A percentile compares a stretch with the other conserved stretches of the same genome.
These are phyloP conservation scores for Coelogynopora nodosa DNA, from an alignment of 2,888 invertebrate genomes.

Conservation along the genomic window DNA sequence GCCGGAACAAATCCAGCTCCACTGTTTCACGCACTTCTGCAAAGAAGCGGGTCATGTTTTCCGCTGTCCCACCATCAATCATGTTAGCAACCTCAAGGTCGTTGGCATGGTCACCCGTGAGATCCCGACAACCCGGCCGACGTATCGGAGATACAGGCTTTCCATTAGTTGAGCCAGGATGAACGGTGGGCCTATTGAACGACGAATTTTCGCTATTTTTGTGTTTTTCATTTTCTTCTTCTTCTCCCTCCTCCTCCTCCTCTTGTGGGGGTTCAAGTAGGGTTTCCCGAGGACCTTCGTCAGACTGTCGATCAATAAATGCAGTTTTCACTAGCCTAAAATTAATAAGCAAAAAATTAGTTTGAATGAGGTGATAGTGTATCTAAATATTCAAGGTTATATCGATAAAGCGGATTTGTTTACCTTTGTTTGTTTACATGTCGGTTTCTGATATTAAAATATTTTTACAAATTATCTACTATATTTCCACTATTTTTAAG, in stretches of 20 bases:
- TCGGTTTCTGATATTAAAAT: too few relatives aligned
- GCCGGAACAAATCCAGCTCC: neutral
- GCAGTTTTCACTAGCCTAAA: neutral
- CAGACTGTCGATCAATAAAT: neutral
- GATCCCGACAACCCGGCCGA: neutral
- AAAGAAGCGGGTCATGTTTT: neutral
- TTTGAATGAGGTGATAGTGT: too few relatives aligned
- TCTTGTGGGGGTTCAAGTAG: neutral
- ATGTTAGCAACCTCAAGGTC: neutral
- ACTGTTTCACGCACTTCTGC: neutral
- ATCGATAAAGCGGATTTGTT: too few relatives aligned
- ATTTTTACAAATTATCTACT: too few relatives aligned
- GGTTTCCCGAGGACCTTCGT: neutral
- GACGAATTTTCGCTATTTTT: neutral
- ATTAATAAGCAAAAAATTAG: neutral
- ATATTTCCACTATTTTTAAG: too few relatives aligned
- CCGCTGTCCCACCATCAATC: neutral
- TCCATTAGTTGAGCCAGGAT: neutral
- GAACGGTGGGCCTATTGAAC: neutral
- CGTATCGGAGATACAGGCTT: neutral
- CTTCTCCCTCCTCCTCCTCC: neutral
- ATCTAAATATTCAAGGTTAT: too few relatives aligned
- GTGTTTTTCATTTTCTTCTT: neutral
- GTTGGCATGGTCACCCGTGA: too few relatives aligned
- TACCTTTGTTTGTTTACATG: too few relatives aligned